Evolutionary conservation across 2,113 vertebrate genomes (phyloP).

Genomic region (Siphamia tubifer): DNA sequence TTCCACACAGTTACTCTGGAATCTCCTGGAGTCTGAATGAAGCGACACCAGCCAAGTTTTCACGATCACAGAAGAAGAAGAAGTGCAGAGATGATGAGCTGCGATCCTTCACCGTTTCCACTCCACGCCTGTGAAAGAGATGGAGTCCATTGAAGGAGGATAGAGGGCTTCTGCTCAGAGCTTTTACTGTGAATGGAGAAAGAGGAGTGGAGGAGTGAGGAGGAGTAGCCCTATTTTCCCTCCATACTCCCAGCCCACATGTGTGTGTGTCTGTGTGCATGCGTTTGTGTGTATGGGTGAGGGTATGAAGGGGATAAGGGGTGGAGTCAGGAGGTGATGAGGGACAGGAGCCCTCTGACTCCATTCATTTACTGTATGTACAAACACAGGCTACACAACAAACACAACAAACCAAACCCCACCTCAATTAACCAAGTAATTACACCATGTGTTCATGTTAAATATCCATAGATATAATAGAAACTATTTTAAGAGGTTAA

Average conservation of each 20-base stretch:
- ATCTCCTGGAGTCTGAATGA: slow-evolving; percentile 48
- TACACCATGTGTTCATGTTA: too few relatives aligned
- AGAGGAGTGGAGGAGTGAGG: slow-evolving; percentile 62
- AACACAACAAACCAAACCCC: too few relatives aligned
- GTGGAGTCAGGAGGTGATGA: slow-evolving; percentile 74
- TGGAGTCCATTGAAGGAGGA: slow-evolving; percentile 50
- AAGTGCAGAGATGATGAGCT: not conserved
- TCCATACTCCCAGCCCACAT: slow-evolving; percentile 48
- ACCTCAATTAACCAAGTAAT: too few relatives aligned
- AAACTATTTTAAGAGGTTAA: too few relatives aligned
- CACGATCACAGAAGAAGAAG: not conserved
- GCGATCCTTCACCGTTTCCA: not conserved
- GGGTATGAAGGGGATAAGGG: slow-evolving; percentile 35
- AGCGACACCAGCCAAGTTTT: slow-evolving; percentile 1
- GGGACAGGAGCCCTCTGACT: slow-evolving; percentile 52
- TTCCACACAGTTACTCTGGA: slow-evolving; percentile 15
- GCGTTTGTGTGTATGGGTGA: slow-evolving; percentile 20
- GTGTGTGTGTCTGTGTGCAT: slow-evolving; percentile 12
- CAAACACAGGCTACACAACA: not conserved
- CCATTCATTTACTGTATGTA: slow-evolving; percentile 56
- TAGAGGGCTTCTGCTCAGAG: slow-evolving; percentile 36
- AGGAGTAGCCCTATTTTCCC: slow-evolving; percentile 83
- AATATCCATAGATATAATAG: too few relatives aligned
- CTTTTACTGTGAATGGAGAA: slow-evolving; percentile 67
- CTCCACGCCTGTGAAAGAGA: slow-evolving; percentile 2